phyloP scores from a whole-genome alignment of 1,140 invertebrate genomes.

The Musca domestica region DNA sequence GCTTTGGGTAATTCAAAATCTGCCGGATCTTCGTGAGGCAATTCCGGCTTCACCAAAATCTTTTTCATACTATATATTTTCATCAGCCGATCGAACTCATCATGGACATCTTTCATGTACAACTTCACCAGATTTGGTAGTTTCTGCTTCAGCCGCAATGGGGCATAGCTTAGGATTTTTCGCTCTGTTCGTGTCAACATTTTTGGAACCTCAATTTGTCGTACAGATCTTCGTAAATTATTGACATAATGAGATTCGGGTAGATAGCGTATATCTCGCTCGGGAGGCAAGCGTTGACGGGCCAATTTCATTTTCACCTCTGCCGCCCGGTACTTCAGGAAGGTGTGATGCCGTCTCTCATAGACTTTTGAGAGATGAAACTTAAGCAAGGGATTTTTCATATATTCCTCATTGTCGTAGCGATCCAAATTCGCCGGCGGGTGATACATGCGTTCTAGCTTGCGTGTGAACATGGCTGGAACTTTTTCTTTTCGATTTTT shows the following conservation, averaged over 20 bases:
- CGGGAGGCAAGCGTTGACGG: slow-evolving; percentile 31
- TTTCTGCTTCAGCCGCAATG: slow-evolving; percentile 38
- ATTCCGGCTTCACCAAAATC: slow-evolving; percentile 43
- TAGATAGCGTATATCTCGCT: slow-evolving; percentile 38
- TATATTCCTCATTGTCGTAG: slow-evolving; percentile 52
- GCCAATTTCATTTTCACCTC: slow-evolving; percentile 44
- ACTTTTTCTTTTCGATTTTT: not conserved
- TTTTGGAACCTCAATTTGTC: slow-evolving; percentile 46
- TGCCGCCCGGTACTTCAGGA: slow-evolving; percentile 45
- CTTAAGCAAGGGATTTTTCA: slow-evolving; percentile 48
- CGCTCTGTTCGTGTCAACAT: slow-evolving; percentile 47
- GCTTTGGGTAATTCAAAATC: slow-evolving; percentile 35
- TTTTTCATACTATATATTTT: slow-evolving; percentile 51
- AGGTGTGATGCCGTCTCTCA: slow-evolving; percentile 42
- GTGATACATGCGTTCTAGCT: slow-evolving; percentile 44
- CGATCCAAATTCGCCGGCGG: slow-evolving; percentile 44
- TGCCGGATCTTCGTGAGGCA: slow-evolving; percentile 37
- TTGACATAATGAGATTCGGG: slow-evolving; percentile 44
- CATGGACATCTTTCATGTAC: slow-evolving; percentile 50
- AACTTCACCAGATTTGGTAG: slow-evolving; percentile 43
- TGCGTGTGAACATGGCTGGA: slow-evolving; percentile 18
- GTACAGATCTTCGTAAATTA: slow-evolving; percentile 44
- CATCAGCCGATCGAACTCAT: slow-evolving; percentile 47
- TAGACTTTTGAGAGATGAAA: slow-evolving; percentile 46
- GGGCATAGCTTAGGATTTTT: slow-evolving; percentile 47